These are phyloP conservation scores for Chaenodraco wilsoni DNA, from an alignment of 2,797 vertebrate species.

Conservation along the genomic window DNA sequence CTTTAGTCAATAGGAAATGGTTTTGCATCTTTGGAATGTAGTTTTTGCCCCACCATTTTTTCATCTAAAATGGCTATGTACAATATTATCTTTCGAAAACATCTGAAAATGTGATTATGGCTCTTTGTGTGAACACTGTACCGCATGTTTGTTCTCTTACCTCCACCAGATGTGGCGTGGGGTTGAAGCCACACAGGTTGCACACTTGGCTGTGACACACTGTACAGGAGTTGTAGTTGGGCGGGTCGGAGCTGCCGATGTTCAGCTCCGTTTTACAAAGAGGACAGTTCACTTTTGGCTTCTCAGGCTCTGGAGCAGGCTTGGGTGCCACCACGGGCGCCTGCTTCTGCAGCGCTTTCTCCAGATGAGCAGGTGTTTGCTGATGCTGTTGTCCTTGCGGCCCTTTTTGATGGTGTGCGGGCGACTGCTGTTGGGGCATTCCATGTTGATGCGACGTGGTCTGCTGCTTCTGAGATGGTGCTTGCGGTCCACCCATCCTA, in stretches of 20 bases:
- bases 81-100: too few species aligned
- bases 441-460: constrained; percentile 58
- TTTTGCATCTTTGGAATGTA: not conserved
- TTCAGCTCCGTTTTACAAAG: constrained; percentile 97
- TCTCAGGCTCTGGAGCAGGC: constrained; percentile 83
- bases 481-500: constrained; percentile 36
- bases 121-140: not conserved
- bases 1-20: too few species aligned
- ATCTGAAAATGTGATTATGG: too few species aligned
- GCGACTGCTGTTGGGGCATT: constrained; percentile 54
- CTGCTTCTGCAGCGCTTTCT: constrained; percentile 69
- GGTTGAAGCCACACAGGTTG: constrained; percentile 98
- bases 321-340: constrained; percentile 56
- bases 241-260: constrained; percentile 85
- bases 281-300: constrained; percentile 90
- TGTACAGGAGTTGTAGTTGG: constrained; percentile 95
- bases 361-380: constrained; percentile 65
- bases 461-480: constrained; percentile 67
- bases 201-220: constrained; percentile 95
- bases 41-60: not conserved
- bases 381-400: constrained; percentile 67
- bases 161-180: constrained; percentile 95
- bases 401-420: constrained; percentile 66
- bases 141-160: constrained; percentile 82
- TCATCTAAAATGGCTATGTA: not conserved